Percentiles rank a stretch among this genome's conserved stretches.
phyloP scores from a whole-genome alignment of 2,113 vertebrate genomes.

The Dissostichus mawsoni region DNA sequence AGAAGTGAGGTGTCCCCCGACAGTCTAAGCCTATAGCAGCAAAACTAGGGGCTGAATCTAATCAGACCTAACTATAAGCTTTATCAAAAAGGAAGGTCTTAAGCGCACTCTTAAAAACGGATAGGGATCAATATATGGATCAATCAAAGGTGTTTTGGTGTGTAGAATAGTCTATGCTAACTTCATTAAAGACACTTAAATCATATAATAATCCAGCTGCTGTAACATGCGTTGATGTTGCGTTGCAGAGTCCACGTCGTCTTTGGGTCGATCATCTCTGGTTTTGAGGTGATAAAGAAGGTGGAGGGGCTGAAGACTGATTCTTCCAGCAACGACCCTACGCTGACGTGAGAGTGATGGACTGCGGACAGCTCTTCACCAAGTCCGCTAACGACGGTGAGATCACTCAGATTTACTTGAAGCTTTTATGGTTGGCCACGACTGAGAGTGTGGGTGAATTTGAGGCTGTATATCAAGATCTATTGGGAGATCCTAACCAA shows the following conservation, averaged over 20 bases:
- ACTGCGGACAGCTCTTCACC: constrained; percentile 93
- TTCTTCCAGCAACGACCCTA: constrained; percentile 95
- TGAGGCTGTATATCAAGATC: too few relatives aligned
- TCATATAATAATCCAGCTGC: not conserved
- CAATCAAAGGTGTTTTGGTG: too few relatives aligned
- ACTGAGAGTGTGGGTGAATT: too few relatives aligned
- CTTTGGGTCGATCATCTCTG: constrained; percentile 96
- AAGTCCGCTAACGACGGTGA: constrained; percentile 93
- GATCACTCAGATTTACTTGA: not conserved
- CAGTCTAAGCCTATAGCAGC: too few relatives aligned
- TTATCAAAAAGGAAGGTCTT: too few relatives aligned
- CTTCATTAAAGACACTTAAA: not conserved
- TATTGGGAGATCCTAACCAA: too few relatives aligned
- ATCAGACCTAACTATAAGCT: too few relatives aligned
- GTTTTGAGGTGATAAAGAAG: constrained; percentile 97
- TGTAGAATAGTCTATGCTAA: too few relatives aligned
- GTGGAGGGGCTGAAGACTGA: constrained; percentile 98
- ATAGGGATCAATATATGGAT: too few relatives aligned
- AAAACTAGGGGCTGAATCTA: too few relatives aligned
- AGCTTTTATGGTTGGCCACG: not conserved
- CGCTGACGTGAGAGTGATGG: constrained; percentile 94
- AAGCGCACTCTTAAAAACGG: too few relatives aligned
- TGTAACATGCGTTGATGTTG: constrained; percentile 1
- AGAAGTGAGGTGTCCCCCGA: too few relatives aligned
- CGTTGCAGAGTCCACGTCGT: constrained; percentile 94